phyloP scores from a whole-genome alignment of 92 coral and sea anemone species.

The Porites rus region DNA sequence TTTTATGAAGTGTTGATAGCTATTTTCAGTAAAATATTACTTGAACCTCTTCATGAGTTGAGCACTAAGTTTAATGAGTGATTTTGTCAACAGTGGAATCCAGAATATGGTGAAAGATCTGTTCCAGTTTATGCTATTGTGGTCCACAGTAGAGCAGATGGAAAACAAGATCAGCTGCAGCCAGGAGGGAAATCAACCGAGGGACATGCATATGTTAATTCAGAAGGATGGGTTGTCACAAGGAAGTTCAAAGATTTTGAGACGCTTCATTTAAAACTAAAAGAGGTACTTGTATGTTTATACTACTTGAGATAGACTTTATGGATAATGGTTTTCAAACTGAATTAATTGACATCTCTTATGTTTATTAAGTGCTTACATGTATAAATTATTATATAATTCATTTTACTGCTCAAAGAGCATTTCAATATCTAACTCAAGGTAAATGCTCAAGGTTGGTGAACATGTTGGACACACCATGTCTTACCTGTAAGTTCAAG shows the following conservation, averaged over 20 bases:
- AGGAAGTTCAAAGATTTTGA: slow-evolving; percentile 92
- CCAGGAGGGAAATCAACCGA: slow-evolving; percentile 55
- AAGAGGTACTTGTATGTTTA: slow-evolving; percentile 72
- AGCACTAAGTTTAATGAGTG: background rate
- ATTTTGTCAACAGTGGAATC: slow-evolving; percentile 64
- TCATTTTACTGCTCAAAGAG: no score
- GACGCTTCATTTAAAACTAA: slow-evolving; percentile 89
- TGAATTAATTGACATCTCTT: no score
- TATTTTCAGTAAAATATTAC: no score
- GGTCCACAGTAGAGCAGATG: slow-evolving; percentile 86
- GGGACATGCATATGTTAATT: slow-evolving; percentile 52
- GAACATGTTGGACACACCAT: no score
- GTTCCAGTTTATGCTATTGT: slow-evolving; percentile 88
- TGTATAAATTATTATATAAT: no score
- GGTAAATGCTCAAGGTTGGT: no score
- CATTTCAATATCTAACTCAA: no score
- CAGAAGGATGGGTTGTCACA: slow-evolving; percentile 97
- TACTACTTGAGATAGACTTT: no score
- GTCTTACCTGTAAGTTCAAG: no score
- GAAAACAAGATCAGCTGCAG: slow-evolving; percentile 14
- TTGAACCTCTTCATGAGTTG: background rate
- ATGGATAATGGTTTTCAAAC: no score
- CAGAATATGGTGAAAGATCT: slow-evolving; percentile 70
- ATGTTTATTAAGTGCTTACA: no score
- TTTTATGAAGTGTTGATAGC: background rate